A percentile compares a stretch with the other conserved stretches of the same genome.
Evolutionary conservation across 2,888 invertebrate genomes (phyloP).

Genomic region (Dasysyrphus tricinctus): DNA sequence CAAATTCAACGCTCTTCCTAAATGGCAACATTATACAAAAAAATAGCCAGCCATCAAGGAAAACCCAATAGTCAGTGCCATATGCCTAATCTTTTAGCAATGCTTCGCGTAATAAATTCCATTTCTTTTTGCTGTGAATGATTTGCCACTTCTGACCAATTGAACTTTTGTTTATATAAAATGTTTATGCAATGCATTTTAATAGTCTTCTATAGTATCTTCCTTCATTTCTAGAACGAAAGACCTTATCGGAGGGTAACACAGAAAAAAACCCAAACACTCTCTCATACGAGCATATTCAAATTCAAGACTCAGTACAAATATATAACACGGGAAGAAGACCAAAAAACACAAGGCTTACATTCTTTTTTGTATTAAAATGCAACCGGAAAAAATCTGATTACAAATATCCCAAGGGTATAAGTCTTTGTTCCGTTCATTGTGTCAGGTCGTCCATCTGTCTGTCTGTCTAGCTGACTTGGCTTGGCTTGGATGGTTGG

Average conservation of each 20-base stretch:
- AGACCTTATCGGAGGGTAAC: background rate
- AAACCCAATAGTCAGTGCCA: slow-evolving; percentile 3
- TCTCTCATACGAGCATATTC: slow-evolving; percentile 22
- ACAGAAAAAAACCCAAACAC: background rate
- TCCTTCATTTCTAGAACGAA: slow-evolving; percentile 30
- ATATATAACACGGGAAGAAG: slow-evolving; percentile 27
- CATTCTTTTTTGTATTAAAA: slow-evolving; percentile 55
- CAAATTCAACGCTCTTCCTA: slow-evolving; percentile 2
- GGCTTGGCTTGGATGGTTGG: slow-evolving; percentile 1
- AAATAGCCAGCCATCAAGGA: slow-evolving; percentile 1
- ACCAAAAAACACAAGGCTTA: slow-evolving; percentile 28
- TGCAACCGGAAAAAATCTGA: slow-evolving; percentile 74
- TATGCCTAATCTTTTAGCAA: background rate
- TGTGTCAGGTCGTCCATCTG: slow-evolving; percentile 25
- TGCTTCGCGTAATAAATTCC: slow-evolving; percentile 52
- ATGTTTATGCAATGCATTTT: slow-evolving; percentile 18
- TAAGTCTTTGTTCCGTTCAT: slow-evolving; percentile 22
- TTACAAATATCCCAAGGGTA: slow-evolving; percentile 68
- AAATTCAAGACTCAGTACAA: slow-evolving; percentile 38
- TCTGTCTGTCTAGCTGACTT: slow-evolving; percentile 44
- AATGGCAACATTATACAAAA: background rate
- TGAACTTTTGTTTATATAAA: slow-evolving; percentile 47
- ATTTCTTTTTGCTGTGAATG: slow-evolving; percentile 46
- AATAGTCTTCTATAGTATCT: background rate
- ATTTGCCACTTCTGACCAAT: slow-evolving; percentile 70